Percentiles rank a stretch among this genome's conserved stretches.
Evolutionary conservation across 2,113 vertebrate species (phyloP).

Genomic region (Megaceryle maxima): DNA sequence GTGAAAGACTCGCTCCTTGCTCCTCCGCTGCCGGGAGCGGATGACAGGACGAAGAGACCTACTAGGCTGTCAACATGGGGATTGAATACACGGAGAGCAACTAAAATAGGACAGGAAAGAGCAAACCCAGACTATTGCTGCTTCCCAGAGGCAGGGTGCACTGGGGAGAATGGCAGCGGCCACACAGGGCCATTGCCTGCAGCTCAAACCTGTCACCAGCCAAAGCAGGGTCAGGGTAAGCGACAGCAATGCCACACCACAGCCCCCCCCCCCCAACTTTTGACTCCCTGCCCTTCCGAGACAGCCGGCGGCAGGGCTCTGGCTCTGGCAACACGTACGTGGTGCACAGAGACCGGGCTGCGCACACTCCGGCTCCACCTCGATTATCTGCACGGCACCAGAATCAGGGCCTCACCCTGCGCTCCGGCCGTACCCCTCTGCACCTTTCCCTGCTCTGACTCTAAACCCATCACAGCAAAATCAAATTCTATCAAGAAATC

Average conservation of each 20-base stretch:
- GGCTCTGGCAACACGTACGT: neutral
- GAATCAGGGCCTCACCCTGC: too few species aligned
- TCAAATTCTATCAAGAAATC: neutral
- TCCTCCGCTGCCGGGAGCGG: too few species aligned
- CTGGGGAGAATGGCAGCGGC: neutral
- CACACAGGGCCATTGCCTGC: neutral
- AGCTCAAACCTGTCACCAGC: neutral
- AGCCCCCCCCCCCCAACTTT: neutral
- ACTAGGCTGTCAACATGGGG: fast-evolving
- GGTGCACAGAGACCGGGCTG: too few species aligned
- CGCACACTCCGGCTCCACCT: neutral
- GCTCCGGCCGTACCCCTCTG: neutral
- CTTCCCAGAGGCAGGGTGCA: neutral
- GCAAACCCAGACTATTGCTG: neutral
- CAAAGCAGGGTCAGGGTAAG: neutral
- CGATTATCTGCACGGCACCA: too few species aligned
- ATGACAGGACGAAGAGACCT: neutral
- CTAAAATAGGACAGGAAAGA: neutral
- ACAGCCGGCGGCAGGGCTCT: neutral
- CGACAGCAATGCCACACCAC: fast-evolving
- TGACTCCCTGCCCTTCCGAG: neutral
- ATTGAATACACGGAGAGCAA: fast-evolving
- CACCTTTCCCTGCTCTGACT: neutral
- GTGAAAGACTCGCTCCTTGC: too few species aligned
- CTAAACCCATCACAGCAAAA: neutral